Evolutionary conservation across 2,797 vertebrate genomes (phyloP), one percentile per base, ranked within the genome.

Genomic region (Lithobates sylvaticus): DNA sequence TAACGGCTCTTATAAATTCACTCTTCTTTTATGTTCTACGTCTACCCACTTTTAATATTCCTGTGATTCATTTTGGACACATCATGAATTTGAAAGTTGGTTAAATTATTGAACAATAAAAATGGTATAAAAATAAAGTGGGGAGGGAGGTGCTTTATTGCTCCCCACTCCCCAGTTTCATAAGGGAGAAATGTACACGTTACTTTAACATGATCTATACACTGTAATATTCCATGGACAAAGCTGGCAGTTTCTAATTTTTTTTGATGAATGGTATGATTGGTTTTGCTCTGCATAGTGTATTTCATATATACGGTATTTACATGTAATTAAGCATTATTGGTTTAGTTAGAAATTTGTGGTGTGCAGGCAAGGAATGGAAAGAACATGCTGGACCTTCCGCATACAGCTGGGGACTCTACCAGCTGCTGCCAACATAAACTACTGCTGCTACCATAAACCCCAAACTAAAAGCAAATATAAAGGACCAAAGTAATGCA

Each of bases 101-200:
- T 83, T 76, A 65, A 64, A 80, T 84, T 84, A 77, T 78, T 58
- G 67, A 71, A 78, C 83, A 77, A 76, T 84, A 84, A 83, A 83
- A 83, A 83, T 83, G 79, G 79, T 83, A 67, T 65, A 75, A 75
- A 75, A 83, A 67, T 75, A 69, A 68, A 5, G 72, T n/a, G 47
- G 73, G 73, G 68, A 54, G 58, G 50, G 9, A 74, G 68, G 36
- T 54, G 13, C 39, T 70, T 80, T 80, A 70, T 69, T n/a, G 44
- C 36, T 80, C 78, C 76, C 18, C 54, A 10, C 10, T 67, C 64
- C 27, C 67, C 68, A 54, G 21, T n/a, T 71, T 71, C 68, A 71
- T 36, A 79, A 71, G 44, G 68, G 44, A n/a, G 68, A 81, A 69
- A 71, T 27, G 13, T 50, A 32, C 42, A 13, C 26, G 15, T 23